phyloP scores from a whole-genome alignment of 1,140 invertebrate species.

The Branchinecta lynchi region DNA sequence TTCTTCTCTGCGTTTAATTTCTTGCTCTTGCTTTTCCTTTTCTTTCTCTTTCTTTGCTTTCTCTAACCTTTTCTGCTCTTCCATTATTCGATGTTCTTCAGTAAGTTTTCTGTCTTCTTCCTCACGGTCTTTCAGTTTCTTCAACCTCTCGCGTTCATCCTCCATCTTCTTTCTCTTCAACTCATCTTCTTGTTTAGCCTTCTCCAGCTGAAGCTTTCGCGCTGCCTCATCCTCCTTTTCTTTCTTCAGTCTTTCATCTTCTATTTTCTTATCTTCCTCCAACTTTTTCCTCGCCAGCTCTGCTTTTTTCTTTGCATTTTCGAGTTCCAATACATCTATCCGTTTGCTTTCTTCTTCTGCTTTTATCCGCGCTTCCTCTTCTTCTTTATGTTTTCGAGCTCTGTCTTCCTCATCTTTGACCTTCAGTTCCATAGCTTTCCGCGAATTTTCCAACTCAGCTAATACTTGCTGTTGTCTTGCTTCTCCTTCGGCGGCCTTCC shows the following conservation, averaged over 20 bases:
- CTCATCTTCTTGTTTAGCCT: constrained; percentile 12
- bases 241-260: constrained; percentile 14
- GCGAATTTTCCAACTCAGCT: constrained; percentile 15
- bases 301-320: constrained; percentile 21
- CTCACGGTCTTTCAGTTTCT: constrained; percentile 10
- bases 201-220: constrained; percentile 11
- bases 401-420: constrained; percentile 25
- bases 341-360: constrained; percentile 22
- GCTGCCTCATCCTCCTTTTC: constrained; percentile 4
- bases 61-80: constrained; percentile 19
- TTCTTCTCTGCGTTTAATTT: constrained; percentile 20
- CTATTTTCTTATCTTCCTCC: constrained; percentile 21
- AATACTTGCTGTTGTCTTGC: constrained; percentile 13
- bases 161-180: constrained; percentile 13
- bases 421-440: constrained; percentile 15
- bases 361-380: constrained; percentile 21
- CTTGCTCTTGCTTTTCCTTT: constrained; percentile 22
- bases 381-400: constrained; percentile 23
- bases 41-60: constrained; percentile 19
- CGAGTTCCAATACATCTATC: constrained; percentile 23
- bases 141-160: not conserved
- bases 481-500: constrained; percentile 16
- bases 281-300: constrained; percentile 24
- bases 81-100: constrained; percentile 17
- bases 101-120: constrained; percentile 19